These are phyloP conservation scores for Selene dorsalis DNA, from an alignment of 2,797 vertebrate species.

Conservation along the genomic window DNA sequence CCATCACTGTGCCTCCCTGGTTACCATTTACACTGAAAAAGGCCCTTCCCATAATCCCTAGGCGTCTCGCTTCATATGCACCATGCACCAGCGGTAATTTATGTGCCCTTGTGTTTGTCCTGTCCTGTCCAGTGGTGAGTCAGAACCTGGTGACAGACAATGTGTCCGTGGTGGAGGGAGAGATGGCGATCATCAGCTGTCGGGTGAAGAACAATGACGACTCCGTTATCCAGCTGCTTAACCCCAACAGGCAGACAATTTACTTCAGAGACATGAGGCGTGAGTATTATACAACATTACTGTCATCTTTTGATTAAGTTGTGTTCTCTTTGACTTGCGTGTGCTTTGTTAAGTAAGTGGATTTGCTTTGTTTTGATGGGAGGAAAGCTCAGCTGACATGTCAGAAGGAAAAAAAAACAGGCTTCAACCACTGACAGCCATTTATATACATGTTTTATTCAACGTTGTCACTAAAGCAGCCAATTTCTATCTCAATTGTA, in stretches of 20 bases:
- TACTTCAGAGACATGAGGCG: slow-evolving; percentile 97
- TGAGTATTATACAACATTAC: slow-evolving; percentile 77
- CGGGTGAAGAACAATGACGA: slow-evolving; percentile 97
- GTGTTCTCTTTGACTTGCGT: background rate
- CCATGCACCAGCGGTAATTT: background rate
- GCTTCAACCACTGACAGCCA: background rate
- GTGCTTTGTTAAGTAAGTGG: background rate
- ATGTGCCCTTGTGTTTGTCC: slow-evolving; percentile 8
- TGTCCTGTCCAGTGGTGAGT: slow-evolving; percentile 72
- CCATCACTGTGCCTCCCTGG: no score
- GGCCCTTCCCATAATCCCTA: background rate
- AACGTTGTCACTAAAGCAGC: background rate
- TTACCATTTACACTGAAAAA: background rate
- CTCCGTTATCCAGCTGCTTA: slow-evolving; percentile 97
- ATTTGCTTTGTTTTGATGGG: slow-evolving; percentile 1
- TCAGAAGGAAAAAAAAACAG: background rate
- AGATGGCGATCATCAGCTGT: slow-evolving; percentile 97
- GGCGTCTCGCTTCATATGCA: background rate
- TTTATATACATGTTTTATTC: slow-evolving; percentile 10
- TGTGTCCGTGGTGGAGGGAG: slow-evolving; percentile 95
- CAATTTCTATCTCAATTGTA: background rate
- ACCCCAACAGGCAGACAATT: slow-evolving; percentile 98
- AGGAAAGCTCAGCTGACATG: background rate
- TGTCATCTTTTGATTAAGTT: background rate
- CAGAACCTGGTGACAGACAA: slow-evolving; percentile 96